Conservation (phyloP, 2,888 invertebrate species). For the Congeria kusceri region DNA sequence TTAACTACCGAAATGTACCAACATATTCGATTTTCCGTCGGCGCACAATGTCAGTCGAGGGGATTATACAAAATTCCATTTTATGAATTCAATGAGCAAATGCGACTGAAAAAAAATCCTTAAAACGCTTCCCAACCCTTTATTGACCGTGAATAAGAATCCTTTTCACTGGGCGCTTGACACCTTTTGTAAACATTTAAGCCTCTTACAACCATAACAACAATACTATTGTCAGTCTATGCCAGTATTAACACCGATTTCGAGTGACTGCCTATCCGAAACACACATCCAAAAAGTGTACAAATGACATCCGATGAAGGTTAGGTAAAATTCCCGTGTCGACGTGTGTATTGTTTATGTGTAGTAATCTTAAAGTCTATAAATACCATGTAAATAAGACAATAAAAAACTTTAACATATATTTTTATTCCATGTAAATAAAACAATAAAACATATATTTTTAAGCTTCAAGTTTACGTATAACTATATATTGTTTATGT, state of each 20-base stretch:
- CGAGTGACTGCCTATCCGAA: conserved; percentile 13
- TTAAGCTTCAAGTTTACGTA: too few species aligned
- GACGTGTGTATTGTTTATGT: too few species aligned
- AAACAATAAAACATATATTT: too few species aligned
- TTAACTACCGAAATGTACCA: background rate
- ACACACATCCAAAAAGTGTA: too few species aligned
- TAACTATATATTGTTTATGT: too few species aligned
- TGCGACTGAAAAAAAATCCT: conserved; percentile 16
- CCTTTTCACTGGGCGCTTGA: conserved; percentile 53
- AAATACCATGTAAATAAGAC: too few species aligned
- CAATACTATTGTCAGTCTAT: conserved; percentile 29
- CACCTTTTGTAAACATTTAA: conserved; percentile 65
- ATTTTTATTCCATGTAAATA: too few species aligned
- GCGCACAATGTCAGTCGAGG: too few species aligned
- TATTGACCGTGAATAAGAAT: conserved; percentile 29
- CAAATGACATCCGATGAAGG: too few species aligned
- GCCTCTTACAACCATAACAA: conserved; percentile 40
- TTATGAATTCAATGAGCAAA: conserved; percentile 5
- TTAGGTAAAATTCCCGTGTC: too few species aligned
- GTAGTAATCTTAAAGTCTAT: too few species aligned
- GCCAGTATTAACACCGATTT: conserved; percentile 47
- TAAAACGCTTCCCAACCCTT: conserved; percentile 40
- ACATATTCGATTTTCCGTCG: background rate
- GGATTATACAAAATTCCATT: conserved; percentile 37
- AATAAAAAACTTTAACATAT: too few species aligned